Conservation (phyloP, 2,797 vertebrate species). For the Sebastolobus altivelis region DNA sequence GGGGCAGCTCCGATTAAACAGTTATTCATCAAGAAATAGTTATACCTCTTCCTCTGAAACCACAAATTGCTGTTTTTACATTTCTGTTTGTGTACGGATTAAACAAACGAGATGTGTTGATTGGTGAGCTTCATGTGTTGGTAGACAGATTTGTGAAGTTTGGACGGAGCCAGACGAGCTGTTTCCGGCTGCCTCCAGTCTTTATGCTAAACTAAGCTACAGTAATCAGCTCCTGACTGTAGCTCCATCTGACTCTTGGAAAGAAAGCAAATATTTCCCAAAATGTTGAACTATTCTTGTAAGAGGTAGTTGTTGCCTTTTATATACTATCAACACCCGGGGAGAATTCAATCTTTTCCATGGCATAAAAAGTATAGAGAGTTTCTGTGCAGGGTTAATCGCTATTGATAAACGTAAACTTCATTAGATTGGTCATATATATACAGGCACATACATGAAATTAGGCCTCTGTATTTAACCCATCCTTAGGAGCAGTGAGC, state of each 20-base stretch:
- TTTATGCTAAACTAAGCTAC: background rate
- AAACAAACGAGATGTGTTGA: slow-evolving; percentile 4
- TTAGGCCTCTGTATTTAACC: no score
- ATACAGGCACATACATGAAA: no score
- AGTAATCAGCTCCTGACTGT: background rate
- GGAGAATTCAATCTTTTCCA: slow-evolving; percentile 7
- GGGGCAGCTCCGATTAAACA: background rate
- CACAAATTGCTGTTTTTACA: background rate
- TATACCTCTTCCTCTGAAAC: background rate
- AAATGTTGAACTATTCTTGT: background rate
- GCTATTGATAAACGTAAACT: no score
- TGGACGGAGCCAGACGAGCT: background rate
- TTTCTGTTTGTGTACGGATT: background rate
- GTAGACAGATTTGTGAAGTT: background rate
- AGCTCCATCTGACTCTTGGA: background rate
- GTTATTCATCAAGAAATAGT: background rate
- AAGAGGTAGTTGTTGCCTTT: background rate
- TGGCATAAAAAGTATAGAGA: background rate
- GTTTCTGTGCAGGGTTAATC: no score
- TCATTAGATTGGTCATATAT: no score
- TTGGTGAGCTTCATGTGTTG: background rate
- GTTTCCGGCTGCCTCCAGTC: background rate
- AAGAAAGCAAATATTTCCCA: background rate
- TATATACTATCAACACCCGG: slow-evolving; percentile 7
- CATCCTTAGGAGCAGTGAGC: no score